A percentile compares a stretch with the other conserved stretches of the same genome.
These are phyloP conservation scores for Echeneis naucrates DNA, from an alignment of 2,797 vertebrate genomes.

Conservation along the genomic window DNA sequence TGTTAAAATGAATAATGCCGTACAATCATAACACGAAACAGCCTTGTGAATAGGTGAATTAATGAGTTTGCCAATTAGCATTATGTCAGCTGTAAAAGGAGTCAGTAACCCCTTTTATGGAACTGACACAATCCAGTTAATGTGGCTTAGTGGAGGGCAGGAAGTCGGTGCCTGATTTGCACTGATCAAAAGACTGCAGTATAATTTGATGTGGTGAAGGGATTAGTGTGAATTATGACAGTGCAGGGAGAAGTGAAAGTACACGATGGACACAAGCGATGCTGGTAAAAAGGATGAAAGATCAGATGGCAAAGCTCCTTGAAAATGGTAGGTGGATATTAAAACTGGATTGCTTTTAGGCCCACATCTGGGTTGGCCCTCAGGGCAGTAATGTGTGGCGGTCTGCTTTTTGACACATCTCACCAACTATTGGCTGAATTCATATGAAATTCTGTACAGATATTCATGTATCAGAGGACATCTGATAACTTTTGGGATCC, in stretches of 20 bases:
- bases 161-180: constrained; percentile 18
- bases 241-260: background rate
- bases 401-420: background rate
- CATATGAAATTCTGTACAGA: background rate
- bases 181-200: constrained; percentile 12
- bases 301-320: background rate
- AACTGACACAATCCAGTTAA: constrained; percentile 36
- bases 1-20: constrained; percentile 1
- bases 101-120: constrained; percentile 20
- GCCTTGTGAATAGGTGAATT: constrained; percentile 8
- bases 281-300: background rate
- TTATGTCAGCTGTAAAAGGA: constrained; percentile 27
- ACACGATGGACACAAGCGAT: constrained; percentile 18
- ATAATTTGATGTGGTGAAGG: constrained; percentile 15
- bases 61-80: constrained; percentile 42
- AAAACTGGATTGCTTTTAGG: background rate
- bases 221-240: constrained; percentile 29
- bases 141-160: constrained; percentile 25
- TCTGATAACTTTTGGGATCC: background rate
- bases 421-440: background rate
- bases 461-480: background rate
- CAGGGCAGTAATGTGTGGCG: background rate
- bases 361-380: background rate
- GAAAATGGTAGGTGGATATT: background rate
- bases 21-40: constrained; percentile 25